These are phyloP conservation scores for Patiria miniata DNA, from an alignment of 35 echinoderm and acorn worm species.

Conservation along the genomic window DNA sequence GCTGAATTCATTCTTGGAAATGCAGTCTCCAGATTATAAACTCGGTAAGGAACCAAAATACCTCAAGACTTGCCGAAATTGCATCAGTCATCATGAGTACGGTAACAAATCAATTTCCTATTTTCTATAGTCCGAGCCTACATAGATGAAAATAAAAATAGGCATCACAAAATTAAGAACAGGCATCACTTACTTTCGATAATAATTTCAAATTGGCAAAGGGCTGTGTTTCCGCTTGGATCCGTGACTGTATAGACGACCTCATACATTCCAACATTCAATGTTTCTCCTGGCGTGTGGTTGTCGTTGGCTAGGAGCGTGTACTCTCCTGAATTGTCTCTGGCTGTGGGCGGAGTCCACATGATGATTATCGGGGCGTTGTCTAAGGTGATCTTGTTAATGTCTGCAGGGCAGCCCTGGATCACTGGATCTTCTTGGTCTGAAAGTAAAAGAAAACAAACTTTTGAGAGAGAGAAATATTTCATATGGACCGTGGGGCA, in stretches of 20 bases:
- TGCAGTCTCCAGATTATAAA: no score
- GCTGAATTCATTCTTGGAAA: no score
- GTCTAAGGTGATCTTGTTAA: background rate
- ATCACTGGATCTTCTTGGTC: slow-evolving; percentile 47
- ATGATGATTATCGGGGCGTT: slow-evolving; percentile 4
- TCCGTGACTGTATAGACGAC: slow-evolving; percentile 62
- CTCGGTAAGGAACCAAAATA: no score
- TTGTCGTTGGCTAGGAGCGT: background rate
- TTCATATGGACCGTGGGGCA: no score
- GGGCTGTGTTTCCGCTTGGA: slow-evolving; percentile 10
- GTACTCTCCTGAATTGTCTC: slow-evolving; percentile 49
- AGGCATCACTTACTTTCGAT: slow-evolving; percentile 16
- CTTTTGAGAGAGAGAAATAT: no score
- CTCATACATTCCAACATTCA: slow-evolving; percentile 6
- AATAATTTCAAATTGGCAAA: slow-evolving; percentile 61
- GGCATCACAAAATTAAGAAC: no score
- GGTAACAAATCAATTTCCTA: no score
- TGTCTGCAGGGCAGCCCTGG: slow-evolving; percentile 19
- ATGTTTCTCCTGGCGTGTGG: background rate
- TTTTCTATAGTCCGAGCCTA: no score
- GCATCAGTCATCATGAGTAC: no score
- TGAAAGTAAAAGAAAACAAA: background rate
- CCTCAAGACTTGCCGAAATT: no score
- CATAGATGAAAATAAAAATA: no score
- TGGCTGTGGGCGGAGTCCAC: slow-evolving; percentile 38